Conservation (phyloP, 1,140 invertebrate species). For the Brachionus calyciflorus region DNA sequence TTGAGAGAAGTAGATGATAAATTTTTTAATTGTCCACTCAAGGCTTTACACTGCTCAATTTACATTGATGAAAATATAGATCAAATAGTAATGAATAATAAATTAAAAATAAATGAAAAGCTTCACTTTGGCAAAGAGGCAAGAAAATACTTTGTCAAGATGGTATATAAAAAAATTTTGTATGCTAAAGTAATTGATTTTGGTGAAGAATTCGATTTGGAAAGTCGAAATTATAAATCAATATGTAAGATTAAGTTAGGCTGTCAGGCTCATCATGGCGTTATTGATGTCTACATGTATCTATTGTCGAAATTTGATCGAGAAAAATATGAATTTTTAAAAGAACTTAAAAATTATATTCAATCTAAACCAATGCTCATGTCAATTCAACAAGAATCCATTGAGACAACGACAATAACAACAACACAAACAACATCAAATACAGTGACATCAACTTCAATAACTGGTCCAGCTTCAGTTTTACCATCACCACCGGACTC, state of each 20-base stretch:
- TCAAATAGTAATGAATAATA: not conserved
- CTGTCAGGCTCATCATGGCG: conserved; percentile 4
- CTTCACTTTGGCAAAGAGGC: not conserved
- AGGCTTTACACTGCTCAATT: conserved; percentile 10
- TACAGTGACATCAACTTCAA: not conserved
- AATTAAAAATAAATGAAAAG: not conserved
- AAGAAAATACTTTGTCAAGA: conserved; percentile 22
- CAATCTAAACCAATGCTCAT: not conserved
- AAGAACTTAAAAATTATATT: conserved; percentile 12
- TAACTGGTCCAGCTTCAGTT: not conserved
- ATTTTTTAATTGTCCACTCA: conserved; percentile 40
- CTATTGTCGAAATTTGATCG: conserved; percentile 34
- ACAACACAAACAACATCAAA: conserved; percentile 6
- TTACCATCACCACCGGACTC: not conserved
- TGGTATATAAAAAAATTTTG: conserved; percentile 40
- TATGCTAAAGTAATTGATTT: conserved; percentile 29
- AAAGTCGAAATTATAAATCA: not conserved
- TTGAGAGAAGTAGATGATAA: conserved; percentile 17
- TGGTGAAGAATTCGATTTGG: not conserved
- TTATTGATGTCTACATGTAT: conserved; percentile 37
- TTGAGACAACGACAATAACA: conserved; percentile 5
- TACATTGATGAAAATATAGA: conserved; percentile 7
- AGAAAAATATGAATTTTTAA: conserved; percentile 11
- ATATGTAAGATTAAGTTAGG: conserved; percentile 7
- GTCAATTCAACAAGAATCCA: not conserved